Base-by-base conservation (phyloP, 2,888 invertebrate species). In the Cosmorhoe ocellata region DNA sequence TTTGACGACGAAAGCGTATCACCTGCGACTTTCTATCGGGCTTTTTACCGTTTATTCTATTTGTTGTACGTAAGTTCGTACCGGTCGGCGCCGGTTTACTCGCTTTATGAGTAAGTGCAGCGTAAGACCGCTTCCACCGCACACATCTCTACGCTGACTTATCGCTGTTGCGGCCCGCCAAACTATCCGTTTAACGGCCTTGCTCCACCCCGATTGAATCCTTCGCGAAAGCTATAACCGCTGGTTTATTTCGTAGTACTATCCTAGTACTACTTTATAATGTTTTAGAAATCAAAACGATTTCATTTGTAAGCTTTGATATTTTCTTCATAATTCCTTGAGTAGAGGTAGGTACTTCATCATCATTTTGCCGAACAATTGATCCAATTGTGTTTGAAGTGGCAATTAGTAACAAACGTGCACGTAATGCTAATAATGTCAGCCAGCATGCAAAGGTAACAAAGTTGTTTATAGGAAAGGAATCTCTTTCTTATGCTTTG, bases 91-190 rank as follows among this genome's bases (percentile, higher is more conserved):
- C 37, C 28, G 28, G 13, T 6, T 42, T 5, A 28, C 37, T 37
- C 27, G 41, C 41, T 46, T 42, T 42, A 14, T 33, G 11, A 3
- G 24, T 46, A 26, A 42, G 30, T 33, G 38, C 3, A 12, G 33
- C 11, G 13, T 74, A 71, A 73, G 65, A 71, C 64, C 51, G 55
- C 60, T 57, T 56, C 69, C 67, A 64, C 65, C 66, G 43, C 64
- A 71, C 72, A 71, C 71, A 64, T 75, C 77, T 71, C 64, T 67
- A 48, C 61, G 55, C 67, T 78, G 81, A 81, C 73, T 81, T 81
- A 81, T 79, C 62, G 74, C 64, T 61, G 44, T 50, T 64, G 69
- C 61, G 67, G 69, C 66, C 59, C 54, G 57, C 63, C 59, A 55
- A 70, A 74, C 74, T 77, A 74, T 71, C 72, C 71, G 67, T 73